Evolutionary conservation across 2,888 invertebrate genomes (phyloP).

Genomic region (Hydroisotoma schaefferi): DNA sequence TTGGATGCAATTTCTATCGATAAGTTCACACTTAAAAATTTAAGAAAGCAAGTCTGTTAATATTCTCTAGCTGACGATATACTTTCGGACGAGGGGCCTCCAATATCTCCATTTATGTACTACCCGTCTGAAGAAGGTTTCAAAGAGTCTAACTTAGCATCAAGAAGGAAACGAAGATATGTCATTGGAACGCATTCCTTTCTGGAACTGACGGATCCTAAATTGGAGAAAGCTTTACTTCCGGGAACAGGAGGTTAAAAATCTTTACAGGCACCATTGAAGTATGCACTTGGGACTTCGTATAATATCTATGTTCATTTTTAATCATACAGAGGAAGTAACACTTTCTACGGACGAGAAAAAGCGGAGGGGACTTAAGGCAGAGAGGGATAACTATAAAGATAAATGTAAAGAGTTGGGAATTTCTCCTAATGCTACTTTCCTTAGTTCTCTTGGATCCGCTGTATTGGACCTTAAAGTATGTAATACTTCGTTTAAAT

Average conservation of each 20-base stretch:
- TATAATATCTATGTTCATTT: background rate
- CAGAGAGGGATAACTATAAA: slow-evolving; percentile 52
- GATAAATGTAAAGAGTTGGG: slow-evolving; percentile 52
- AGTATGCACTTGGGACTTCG: background rate
- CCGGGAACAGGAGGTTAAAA: slow-evolving; percentile 9
- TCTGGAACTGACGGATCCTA: slow-evolving; percentile 32
- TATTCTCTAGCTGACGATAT: no score
- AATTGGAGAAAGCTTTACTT: slow-evolving; percentile 31
- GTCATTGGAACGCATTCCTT: slow-evolving; percentile 37
- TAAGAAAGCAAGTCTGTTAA: no score
- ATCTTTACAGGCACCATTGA: background rate
- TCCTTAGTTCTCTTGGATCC: slow-evolving; percentile 21
- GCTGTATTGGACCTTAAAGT: slow-evolving; percentile 33
- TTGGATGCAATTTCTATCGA: background rate
- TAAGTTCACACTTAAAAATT: no score
- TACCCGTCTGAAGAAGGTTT: slow-evolving; percentile 22
- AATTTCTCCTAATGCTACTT: slow-evolving; percentile 50
- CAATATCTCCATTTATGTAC: slow-evolving; percentile 8
- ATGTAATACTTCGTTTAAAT: no score
- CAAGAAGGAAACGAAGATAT: slow-evolving; percentile 29
- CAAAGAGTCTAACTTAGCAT: slow-evolving; percentile 23
- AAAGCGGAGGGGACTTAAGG: slow-evolving; percentile 45
- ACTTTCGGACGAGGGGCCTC: background rate
- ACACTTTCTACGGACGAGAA: slow-evolving; percentile 7
- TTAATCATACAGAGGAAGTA: background rate